These are phyloP conservation scores for Falco columbarius DNA, from an alignment of 2,797 vertebrate genomes.

Conservation along the genomic window DNA sequence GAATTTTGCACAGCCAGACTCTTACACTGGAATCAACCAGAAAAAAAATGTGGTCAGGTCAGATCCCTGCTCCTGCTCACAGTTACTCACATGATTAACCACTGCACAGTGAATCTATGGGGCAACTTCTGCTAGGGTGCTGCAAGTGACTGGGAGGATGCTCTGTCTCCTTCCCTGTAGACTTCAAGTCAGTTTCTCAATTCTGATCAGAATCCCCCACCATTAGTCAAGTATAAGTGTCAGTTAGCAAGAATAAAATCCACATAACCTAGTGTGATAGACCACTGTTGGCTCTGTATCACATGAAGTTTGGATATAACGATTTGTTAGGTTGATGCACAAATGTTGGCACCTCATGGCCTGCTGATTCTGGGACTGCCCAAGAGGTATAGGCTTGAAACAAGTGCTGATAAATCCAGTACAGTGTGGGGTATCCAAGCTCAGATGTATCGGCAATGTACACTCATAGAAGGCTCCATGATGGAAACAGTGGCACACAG, in stretches of 20 bases:
- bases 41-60: neutral
- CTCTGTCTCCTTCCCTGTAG: neutral
- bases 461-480: neutral
- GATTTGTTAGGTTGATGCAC: neutral
- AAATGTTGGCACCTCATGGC: neutral
- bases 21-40: neutral
- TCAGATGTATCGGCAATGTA: neutral
- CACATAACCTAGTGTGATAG: neutral
- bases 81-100: neutral
- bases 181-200: neutral
- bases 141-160: neutral
- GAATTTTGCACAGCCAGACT: neutral
- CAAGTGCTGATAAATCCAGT: neutral
- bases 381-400: neutral
- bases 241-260: neutral
- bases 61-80: neutral
- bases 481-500: neutral
- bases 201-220: neutral
- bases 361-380: neutral
- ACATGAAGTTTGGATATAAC: neutral
- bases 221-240: neutral
- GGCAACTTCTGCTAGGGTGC: accelerated
- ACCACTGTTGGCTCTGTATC: neutral
- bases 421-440: neutral
- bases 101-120: neutral